Conservation (phyloP, 2,797 vertebrate genomes). For the Sparus aurata region DNA sequence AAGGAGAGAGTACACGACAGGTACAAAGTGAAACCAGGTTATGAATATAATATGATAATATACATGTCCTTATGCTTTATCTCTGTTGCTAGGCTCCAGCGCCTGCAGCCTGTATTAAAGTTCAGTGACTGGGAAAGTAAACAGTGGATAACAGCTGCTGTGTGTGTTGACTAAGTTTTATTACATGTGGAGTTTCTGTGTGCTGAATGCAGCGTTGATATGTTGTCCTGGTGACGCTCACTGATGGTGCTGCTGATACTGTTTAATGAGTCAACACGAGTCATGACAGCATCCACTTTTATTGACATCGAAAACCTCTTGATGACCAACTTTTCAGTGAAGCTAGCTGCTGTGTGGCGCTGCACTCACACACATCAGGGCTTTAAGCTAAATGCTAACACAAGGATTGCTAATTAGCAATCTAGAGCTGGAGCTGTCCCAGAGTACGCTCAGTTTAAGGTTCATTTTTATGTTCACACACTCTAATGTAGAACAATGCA, state of each 20-base stretch:
- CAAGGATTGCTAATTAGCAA: background rate
- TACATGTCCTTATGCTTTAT: slow-evolving; percentile 52
- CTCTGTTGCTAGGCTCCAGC: slow-evolving; percentile 75
- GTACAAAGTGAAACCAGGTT: slow-evolving; percentile 43
- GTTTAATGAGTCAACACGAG: slow-evolving; percentile 46
- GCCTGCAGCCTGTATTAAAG: slow-evolving; percentile 68
- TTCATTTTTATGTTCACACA: too few relatives aligned
- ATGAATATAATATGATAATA: slow-evolving; percentile 46
- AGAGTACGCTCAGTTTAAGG: too few relatives aligned
- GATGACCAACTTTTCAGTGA: background rate
- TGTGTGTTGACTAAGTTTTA: slow-evolving; percentile 82
- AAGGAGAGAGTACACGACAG: slow-evolving; percentile 6
- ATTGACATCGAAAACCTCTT: slow-evolving; percentile 30
- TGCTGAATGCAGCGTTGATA: slow-evolving; percentile 60
- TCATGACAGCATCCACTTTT: slow-evolving; percentile 11
- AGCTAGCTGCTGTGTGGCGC: background rate
- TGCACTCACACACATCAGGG: background rate
- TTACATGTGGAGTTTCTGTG: slow-evolving; percentile 75
- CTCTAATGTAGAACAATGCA: too few relatives aligned
- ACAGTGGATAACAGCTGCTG: slow-evolving; percentile 87
- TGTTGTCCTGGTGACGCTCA: slow-evolving; percentile 71
- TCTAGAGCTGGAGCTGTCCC: background rate
- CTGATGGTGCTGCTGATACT: slow-evolving; percentile 42
- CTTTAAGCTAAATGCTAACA: background rate
- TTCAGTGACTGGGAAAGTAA: slow-evolving; percentile 86